Evolutionary conservation across 2,888 invertebrate genomes (phyloP), one percentile per base, ranked within the genome.

Genomic region (Boloria selene): DNA sequence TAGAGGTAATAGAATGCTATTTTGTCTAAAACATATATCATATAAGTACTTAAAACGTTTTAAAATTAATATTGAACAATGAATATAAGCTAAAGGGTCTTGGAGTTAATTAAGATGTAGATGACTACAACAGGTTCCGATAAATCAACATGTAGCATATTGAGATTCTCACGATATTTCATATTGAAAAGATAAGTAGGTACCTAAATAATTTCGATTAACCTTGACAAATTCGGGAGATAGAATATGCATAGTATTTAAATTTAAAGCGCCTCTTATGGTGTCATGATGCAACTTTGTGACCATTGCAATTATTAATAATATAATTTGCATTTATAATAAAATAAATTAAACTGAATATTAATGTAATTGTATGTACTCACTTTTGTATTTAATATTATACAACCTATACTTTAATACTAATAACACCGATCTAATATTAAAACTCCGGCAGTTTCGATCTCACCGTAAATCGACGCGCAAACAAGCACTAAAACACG

Each of bases 401-500:
- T 31, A 31, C 31, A 31, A 31, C 6, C 31, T 31, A 31, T 38
- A 38, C 38, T 31, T 64, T 61, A 16, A 14, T 18, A 42, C 52
- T 59, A 47, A 49, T 17, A 63, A 45, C 44, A 63, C 55, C 18
- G 55, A 56, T 59, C 51, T 50, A 54, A 64, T 63, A 50, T 58
- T 67, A 63, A 7, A 53, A 53, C 18, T 60, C 38, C 18, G 45
- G 54, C 58, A 51, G 49, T 63, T 60, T 61, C 51, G 60, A 65
- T 67, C 44, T 68, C 70, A 70, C 68, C 52, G 61, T 63, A 31
- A 61, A 75, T 72, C 81, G 79, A 79, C 76, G 80, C 77, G 74
- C 82, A 78, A 81, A 81, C 79, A 78, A 80, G 66, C 77, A 88
- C 87, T 84, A 83, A 70, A 76, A 79, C 79, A 80, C 80, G 81